Conservation (phyloP, 2,888 invertebrate species). For the Drosophila formosana region DNA sequence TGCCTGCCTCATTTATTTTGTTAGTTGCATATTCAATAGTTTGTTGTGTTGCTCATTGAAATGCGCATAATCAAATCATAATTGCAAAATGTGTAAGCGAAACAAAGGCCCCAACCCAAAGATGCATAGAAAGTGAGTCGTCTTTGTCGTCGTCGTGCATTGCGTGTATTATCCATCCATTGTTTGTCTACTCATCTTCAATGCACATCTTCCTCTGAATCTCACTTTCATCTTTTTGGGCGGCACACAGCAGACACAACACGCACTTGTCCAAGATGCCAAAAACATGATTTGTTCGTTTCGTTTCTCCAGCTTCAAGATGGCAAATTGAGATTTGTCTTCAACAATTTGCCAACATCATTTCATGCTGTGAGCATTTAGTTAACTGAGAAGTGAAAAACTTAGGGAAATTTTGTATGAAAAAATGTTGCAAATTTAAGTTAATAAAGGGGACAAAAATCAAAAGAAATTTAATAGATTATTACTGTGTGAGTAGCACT, state of each 20-base stretch:
- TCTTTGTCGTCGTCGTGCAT: slow-evolving; percentile 25
- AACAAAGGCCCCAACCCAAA: slow-evolving; percentile 38
- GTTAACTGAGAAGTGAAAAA: slow-evolving; percentile 17
- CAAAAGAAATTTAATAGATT: background rate
- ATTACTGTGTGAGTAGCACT: too few species aligned
- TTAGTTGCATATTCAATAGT: slow-evolving; percentile 14
- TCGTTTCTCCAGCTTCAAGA: slow-evolving; percentile 24
- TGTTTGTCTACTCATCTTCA: slow-evolving; percentile 23
- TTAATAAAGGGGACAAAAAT: background rate
- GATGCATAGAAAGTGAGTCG: slow-evolving; percentile 42
- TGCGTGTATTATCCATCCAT: slow-evolving; percentile 29
- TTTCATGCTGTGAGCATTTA: slow-evolving; percentile 21
- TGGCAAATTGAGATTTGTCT: slow-evolving; percentile 42
- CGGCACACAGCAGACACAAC: slow-evolving; percentile 27
- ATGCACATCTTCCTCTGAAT: slow-evolving; percentile 23
- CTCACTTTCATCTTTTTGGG: slow-evolving; percentile 57
- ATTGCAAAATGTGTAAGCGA: slow-evolving; percentile 39
- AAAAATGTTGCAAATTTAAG: background rate
- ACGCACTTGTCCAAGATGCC: slow-evolving; percentile 59
- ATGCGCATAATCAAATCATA: slow-evolving; percentile 35
- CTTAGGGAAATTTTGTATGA: background rate
- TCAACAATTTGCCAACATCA: slow-evolving; percentile 28
- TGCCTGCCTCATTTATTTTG: background rate
- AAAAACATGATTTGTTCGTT: slow-evolving; percentile 26
- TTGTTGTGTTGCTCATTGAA: slow-evolving; percentile 25